These are phyloP conservation scores for Ophioninae sp. DNA, from an alignment of 2,888 invertebrate species.

Conservation along the genomic window DNA sequence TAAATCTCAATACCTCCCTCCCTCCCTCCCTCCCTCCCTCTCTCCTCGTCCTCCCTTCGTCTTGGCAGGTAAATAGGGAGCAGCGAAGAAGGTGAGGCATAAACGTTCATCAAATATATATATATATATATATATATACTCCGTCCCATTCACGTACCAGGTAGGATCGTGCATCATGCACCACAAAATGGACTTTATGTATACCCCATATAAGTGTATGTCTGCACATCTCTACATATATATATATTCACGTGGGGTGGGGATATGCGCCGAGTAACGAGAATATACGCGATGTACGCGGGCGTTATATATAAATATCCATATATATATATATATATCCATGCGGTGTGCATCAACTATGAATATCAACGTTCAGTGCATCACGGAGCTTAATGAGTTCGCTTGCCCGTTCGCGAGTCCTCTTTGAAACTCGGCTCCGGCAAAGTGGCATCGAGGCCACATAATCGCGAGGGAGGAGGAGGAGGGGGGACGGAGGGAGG, in stretches of 20 bases:
- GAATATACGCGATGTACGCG: slow-evolving; percentile 50
- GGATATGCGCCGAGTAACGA: slow-evolving; percentile 51
- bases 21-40: no score
- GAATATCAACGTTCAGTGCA: slow-evolving; percentile 66
- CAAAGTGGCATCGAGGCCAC: slow-evolving; percentile 64
- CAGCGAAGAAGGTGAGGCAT: slow-evolving; percentile 47
- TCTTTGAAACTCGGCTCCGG: slow-evolving; percentile 61
- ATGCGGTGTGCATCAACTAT: slow-evolving; percentile 31
- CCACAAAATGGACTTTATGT: slow-evolving; percentile 55
- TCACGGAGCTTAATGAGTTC: slow-evolving; percentile 64
- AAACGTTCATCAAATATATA: slow-evolving; percentile 60
- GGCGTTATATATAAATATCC: slow-evolving; percentile 20
- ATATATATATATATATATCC: background rate
- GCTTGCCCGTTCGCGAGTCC: slow-evolving; percentile 66
- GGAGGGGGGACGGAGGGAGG: background rate
- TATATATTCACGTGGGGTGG: slow-evolving; percentile 3
- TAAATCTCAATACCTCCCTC: no score
- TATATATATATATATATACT: slow-evolving; percentile 59
- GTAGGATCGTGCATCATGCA: slow-evolving; percentile 57
- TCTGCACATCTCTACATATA: no score
- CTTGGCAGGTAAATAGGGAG: slow-evolving; percentile 10
- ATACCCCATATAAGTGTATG: background rate
- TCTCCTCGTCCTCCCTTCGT: background rate
- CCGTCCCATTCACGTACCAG: slow-evolving; percentile 50
- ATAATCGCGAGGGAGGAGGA: slow-evolving; percentile 46